Percentiles rank a stretch among this genome's conserved stretches.
phyloP scores from a whole-genome alignment of 1,140 invertebrate species.

The Scaptomyza pallida region DNA sequence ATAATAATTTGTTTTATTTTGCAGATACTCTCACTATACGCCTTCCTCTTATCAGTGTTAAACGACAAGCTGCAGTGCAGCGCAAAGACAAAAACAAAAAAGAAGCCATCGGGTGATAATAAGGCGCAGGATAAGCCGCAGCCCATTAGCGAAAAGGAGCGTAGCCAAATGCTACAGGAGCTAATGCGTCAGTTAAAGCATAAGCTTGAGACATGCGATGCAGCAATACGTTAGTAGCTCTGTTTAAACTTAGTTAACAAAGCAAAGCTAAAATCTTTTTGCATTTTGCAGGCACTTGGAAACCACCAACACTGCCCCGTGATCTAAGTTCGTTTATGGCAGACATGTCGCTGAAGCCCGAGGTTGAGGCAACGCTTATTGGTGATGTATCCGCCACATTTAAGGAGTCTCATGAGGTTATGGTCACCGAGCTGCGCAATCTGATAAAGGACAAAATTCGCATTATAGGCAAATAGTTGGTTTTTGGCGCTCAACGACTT shows the following conservation, averaged over 20 bases:
- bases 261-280: not conserved
- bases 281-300: conserved; percentile 64
- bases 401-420: conserved; percentile 79
- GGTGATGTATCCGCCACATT: conserved; percentile 78
- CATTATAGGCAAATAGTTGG: conserved; percentile 73
- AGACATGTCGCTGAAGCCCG: conserved; percentile 80
- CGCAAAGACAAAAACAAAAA: conserved; percentile 69
- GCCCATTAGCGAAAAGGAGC: conserved; percentile 76
- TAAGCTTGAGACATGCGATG: conserved; percentile 72
- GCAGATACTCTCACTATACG: conserved; percentile 80
- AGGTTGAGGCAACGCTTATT: conserved; percentile 74
- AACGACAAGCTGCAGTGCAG: conserved; percentile 77
- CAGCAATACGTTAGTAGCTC: conserved; percentile 62
- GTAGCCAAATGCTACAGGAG: conserved; percentile 69
- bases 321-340: conserved; percentile 79
- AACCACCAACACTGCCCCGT: conserved; percentile 63
- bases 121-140: conserved; percentile 46
- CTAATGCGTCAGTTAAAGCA: conserved; percentile 78
- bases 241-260: not conserved
- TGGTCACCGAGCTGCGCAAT: conserved; percentile 77
- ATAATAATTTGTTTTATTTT: conserved; percentile 1
- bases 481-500: conserved; percentile 36
- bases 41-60: conserved; percentile 75
- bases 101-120: conserved; percentile 44
- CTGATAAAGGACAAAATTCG: conserved; percentile 83